Conservation (phyloP, 2,888 invertebrate genomes). For the Dromius quadrimaculatus region DNA sequence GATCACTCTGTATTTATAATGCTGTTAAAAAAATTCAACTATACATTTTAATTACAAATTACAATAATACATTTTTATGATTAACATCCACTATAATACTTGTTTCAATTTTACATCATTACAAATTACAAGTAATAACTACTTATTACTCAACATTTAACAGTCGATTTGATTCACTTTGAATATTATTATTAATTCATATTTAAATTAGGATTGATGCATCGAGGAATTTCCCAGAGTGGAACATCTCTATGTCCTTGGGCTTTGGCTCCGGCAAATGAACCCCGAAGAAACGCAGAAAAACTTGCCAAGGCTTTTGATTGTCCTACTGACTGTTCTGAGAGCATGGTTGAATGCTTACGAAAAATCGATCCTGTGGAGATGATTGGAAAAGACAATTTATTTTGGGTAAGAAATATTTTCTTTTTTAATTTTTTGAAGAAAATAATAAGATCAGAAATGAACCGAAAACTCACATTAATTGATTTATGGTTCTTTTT, state of each 20-base stretch:
- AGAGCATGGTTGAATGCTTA: conserved; percentile 73
- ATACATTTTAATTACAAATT: no score
- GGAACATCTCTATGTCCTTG: conserved; percentile 71
- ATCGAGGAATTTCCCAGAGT: conserved; percentile 80
- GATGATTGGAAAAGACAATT: conserved; percentile 75
- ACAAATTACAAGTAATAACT: no score
- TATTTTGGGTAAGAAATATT: conserved; percentile 73
- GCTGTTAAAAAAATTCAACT: no score
- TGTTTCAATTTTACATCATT: no score
- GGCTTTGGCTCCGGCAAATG: conserved; percentile 62
- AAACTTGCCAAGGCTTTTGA: conserved; percentile 73
- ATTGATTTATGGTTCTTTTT: no score
- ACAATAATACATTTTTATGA: no score
- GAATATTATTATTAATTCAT: conserved; percentile 9
- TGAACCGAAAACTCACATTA: no score
- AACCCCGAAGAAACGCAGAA: conserved; percentile 71
- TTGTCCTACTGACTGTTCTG: conserved; percentile 70
- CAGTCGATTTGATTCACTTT: no score
- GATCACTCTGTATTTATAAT: no score
- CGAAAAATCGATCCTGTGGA: conserved; percentile 72
- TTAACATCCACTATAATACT: no score
- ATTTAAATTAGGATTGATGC: conserved; percentile 72
- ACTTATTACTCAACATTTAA: no score
- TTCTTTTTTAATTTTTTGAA: not conserved
- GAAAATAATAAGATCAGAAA: no score